Conservation (phyloP, 2,888 invertebrate species). For the Zhuqinia jingwanae region DNA sequence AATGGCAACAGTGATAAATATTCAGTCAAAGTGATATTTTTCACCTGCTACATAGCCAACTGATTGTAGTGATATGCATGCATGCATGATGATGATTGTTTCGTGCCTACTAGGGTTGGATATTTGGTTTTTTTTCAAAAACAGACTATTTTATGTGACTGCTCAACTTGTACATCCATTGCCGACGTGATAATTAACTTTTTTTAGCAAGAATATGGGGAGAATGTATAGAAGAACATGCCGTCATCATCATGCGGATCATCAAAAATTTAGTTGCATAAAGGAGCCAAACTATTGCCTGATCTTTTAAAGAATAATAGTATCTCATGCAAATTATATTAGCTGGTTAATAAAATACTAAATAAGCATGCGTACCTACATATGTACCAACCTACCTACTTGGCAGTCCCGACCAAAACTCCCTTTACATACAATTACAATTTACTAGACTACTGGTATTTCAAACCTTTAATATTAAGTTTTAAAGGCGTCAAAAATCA, state of each 20-base stretch:
- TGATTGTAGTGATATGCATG: not conserved
- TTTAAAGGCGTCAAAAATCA: constrained; percentile 15
- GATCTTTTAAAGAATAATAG: constrained; percentile 25
- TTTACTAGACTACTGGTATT: not conserved
- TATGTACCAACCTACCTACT: too few species aligned
- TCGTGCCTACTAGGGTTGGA: too few species aligned
- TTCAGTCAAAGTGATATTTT: not conserved
- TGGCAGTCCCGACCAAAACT: constrained; percentile 13
- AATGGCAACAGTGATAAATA: not conserved
- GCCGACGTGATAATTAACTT: constrained; percentile 39
- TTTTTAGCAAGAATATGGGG: constrained; percentile 6
- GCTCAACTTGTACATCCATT: not conserved
- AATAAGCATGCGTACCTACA: too few species aligned
- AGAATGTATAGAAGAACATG: not conserved
- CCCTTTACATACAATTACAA: too few species aligned
- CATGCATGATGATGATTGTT: not conserved
- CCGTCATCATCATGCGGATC: constrained; percentile 18
- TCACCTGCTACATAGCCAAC: too few species aligned
- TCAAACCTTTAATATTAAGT: not conserved
- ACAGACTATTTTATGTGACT: constrained; percentile 28
- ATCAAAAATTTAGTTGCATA: constrained; percentile 10
- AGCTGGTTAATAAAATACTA: constrained; percentile 50
- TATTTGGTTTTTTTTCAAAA: not conserved
- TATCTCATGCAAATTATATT: constrained; percentile 41
- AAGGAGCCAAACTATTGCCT: constrained; percentile 12